Conservation (phyloP, 2,888 invertebrate species). For the Folsomia candida region DNA sequence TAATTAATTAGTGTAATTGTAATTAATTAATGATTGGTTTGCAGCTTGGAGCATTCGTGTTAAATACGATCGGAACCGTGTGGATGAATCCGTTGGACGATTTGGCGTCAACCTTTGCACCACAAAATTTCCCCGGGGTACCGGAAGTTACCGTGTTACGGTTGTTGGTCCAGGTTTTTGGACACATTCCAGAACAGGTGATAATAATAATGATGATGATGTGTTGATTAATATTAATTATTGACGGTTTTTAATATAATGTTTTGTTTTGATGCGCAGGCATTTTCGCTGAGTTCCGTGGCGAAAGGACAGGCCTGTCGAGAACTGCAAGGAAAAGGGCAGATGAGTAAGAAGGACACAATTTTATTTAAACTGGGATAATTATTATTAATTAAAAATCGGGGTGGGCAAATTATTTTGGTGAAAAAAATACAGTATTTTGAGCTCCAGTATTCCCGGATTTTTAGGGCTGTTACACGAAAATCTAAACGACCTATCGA, state of each 20-base stretch:
- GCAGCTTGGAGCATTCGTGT: slow-evolving; percentile 47
- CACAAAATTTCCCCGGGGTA: slow-evolving; percentile 49
- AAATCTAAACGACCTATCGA: no score
- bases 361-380: no score
- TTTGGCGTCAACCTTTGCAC: slow-evolving; percentile 40
- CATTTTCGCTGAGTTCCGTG: slow-evolving; percentile 42
- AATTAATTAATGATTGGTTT: neutral
- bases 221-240: neutral
- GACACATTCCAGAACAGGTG: slow-evolving; percentile 47
- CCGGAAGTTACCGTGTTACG: slow-evolving; percentile 42
- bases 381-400: slow-evolving; percentile 4
- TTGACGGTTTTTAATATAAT: neutral
- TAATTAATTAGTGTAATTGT: neutral
- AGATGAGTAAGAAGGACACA: slow-evolving; percentile 46
- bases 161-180: slow-evolving; percentile 47
- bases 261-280: slow-evolving; percentile 33
- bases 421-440: no score
- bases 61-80: slow-evolving; percentile 45
- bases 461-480: no score
- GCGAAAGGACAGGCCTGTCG: slow-evolving; percentile 41
- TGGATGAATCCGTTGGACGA: slow-evolving; percentile 48
- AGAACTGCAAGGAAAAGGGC: slow-evolving; percentile 46
- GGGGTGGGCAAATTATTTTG: no score
- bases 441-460: no score
- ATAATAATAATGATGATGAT: neutral